Conservation (phyloP, 2,113 vertebrate species). For the Nettapus auritus region DNA sequence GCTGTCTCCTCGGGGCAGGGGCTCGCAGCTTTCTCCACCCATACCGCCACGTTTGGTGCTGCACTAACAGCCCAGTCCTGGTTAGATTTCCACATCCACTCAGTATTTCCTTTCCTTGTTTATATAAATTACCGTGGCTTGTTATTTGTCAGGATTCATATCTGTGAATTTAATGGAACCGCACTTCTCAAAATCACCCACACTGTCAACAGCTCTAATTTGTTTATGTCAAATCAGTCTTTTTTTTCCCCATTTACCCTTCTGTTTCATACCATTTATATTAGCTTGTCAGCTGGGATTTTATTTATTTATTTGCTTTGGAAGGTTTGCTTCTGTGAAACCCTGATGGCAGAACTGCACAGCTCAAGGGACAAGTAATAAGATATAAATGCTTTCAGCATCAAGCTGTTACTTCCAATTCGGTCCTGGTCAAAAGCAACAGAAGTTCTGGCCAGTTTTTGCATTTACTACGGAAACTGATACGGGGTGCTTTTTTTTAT, state of each 20-base stretch:
- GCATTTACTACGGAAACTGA: neutral
- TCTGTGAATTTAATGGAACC: conserved; percentile 70
- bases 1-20: neutral
- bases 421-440: neutral
- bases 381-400: conserved; percentile 7
- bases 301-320: conserved; percentile 65
- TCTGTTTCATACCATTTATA: conserved; percentile 69
- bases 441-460: neutral
- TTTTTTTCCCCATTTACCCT: conserved; percentile 29
- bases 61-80: neutral
- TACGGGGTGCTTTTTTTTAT: neutral
- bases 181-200: conserved; percentile 70
- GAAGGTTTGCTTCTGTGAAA: conserved; percentile 46
- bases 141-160: conserved; percentile 64
- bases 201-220: conserved; percentile 73
- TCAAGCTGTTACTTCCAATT: conserved; percentile 6
- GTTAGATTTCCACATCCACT: conserved; percentile 32
- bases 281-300: conserved; percentile 58
- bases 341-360: conserved; percentile 1
- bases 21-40: neutral
- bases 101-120: conserved; percentile 50
- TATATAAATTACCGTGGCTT: conserved; percentile 65
- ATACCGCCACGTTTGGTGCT: neutral
- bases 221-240: conserved; percentile 64
- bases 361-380: conserved; percentile 8